phyloP scores from a whole-genome alignment of 2,113 vertebrate species.

The Pycnonotus jocosus region DNA sequence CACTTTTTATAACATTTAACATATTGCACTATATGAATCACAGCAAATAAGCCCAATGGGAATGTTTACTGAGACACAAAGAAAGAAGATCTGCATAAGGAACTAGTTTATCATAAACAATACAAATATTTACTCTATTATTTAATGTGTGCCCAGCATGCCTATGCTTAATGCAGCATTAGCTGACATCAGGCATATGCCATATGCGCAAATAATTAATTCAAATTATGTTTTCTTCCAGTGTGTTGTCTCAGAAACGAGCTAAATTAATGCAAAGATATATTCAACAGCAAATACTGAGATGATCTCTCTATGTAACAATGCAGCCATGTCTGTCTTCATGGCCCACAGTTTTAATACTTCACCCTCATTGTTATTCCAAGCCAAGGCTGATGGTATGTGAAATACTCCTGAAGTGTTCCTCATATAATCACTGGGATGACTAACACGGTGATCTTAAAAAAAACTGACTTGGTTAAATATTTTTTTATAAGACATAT shows the following conservation, averaged over 20 bases:
- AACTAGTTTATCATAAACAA: constrained; percentile 74
- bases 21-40: constrained; percentile 52
- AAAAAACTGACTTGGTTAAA: constrained; percentile 63
- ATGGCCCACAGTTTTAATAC: constrained; percentile 36
- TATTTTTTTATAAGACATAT: constrained; percentile 44
- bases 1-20: constrained; percentile 60
- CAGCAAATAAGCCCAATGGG: constrained; percentile 57
- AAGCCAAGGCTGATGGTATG: constrained; percentile 64
- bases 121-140: constrained; percentile 79
- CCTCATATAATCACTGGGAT: constrained; percentile 69
- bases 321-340: constrained; percentile 39
- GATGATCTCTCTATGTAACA: constrained; percentile 38
- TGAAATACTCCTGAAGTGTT: constrained; percentile 61
- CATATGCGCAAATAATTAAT: constrained; percentile 80
- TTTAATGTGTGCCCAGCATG: constrained; percentile 76
- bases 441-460: constrained; percentile 65
- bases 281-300: constrained; percentile 34
- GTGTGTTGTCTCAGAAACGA: constrained; percentile 56
- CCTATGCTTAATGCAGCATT: constrained; percentile 73
- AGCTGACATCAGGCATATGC: constrained; percentile 73
- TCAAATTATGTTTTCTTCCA: constrained; percentile 72
- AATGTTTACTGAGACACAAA: constrained; percentile 65
- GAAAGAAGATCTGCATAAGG: constrained; percentile 58
- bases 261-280: constrained; percentile 66
- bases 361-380: constrained; percentile 66